phyloP scores from a whole-genome alignment of 2,797 vertebrate genomes.

The Tiaroga cobitis region DNA sequence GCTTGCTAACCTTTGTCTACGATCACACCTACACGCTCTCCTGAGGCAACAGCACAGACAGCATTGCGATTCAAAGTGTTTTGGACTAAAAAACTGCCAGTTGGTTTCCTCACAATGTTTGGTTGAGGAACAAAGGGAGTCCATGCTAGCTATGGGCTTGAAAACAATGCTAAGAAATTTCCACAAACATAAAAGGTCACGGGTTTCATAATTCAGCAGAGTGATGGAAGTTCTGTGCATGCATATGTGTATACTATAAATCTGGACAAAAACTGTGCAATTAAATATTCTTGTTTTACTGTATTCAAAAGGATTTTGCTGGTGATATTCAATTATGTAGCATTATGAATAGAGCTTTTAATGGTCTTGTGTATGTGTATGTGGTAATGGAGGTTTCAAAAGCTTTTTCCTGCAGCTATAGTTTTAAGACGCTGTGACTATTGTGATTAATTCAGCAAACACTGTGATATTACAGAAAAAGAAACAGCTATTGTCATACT shows the following conservation, averaged over 20 bases:
- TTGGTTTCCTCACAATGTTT: neutral
- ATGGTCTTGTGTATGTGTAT: neutral
- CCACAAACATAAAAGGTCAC: neutral
- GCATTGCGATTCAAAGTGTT: neutral
- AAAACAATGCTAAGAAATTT: conserved; percentile 55
- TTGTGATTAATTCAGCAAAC: neutral
- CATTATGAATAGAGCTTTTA: neutral
- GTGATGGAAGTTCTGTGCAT: neutral
- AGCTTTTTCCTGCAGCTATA: neutral
- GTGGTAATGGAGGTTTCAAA: neutral
- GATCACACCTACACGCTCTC: conserved; percentile 66
- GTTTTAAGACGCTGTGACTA: neutral
- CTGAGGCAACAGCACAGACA: conserved; percentile 43
- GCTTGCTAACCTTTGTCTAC: conserved; percentile 67
- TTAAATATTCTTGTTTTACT: conserved; percentile 25
- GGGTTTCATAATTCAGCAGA: conserved; percentile 6
- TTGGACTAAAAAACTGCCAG: conserved; percentile 16
- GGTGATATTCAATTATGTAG: neutral
- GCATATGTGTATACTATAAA: neutral
- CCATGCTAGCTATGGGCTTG: conserved; percentile 37
- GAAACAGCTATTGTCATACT: neutral
- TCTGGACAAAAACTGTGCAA: neutral
- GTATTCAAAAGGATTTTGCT: conserved; percentile 11
- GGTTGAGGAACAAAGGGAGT: conserved; percentile 7
- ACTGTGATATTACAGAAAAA: neutral